Percentiles rank a stretch among this genome's conserved stretches.
Evolutionary conservation across 2,888 invertebrate species (phyloP).

Genomic region (Macrosiphum euphorbiae): DNA sequence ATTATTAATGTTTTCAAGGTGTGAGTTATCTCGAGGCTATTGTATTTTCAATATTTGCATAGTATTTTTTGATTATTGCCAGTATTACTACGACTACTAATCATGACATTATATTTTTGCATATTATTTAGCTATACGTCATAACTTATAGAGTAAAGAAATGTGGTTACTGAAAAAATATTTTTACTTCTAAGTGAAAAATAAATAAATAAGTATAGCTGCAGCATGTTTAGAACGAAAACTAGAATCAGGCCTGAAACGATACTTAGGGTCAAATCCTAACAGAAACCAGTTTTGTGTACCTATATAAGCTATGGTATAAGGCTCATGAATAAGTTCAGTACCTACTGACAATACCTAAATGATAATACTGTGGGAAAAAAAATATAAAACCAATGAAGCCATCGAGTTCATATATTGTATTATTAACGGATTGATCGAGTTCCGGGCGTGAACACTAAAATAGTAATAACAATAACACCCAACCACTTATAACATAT

Average conservation of each 20-base stretch:
- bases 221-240: not conserved
- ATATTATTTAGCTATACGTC: not conserved
- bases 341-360: not conserved
- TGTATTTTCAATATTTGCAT: not conserved
- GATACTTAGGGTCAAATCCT: not conserved
- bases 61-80: not conserved
- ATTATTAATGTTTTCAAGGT: not conserved
- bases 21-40: not conserved
- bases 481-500: not conserved
- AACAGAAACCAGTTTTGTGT: not conserved
- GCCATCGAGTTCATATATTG: fast-evolving
- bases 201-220: not conserved
- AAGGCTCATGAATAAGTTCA: not conserved
- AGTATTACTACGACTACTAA: not conserved
- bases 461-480: not conserved
- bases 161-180: not conserved
- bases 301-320: not conserved
- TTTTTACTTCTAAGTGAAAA: not conserved
- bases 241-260: not conserved
- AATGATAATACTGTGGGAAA: not conserved
- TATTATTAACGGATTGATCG: not conserved
- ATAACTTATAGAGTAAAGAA: not conserved
- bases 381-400: not conserved
- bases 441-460: not conserved
- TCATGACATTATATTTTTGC: not conserved